Evolutionary conservation across 2,888 invertebrate species (phyloP).

Genomic region (Actias luna): DNA sequence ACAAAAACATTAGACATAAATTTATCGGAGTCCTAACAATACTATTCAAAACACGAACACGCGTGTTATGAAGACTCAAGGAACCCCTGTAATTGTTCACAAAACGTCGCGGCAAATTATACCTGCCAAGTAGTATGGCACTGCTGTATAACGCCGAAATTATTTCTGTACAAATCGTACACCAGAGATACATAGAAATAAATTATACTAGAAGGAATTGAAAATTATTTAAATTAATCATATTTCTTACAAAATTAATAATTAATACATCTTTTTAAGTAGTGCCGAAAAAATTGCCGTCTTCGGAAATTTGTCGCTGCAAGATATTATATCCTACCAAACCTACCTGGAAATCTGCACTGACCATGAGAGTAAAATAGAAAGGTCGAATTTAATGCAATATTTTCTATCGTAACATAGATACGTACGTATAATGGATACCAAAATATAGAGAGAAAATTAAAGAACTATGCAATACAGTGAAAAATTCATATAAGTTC

Average conservation of each 20-base stretch:
- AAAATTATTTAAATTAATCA: background rate
- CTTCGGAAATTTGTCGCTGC: no score
- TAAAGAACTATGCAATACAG: background rate
- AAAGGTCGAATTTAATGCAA: no score
- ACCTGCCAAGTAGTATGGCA: constrained; percentile 61
- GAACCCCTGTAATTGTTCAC: constrained; percentile 62
- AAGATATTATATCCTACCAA: no score
- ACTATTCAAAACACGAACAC: constrained; percentile 23
- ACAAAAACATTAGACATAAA: constrained; percentile 3
- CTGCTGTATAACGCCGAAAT: constrained; percentile 49
- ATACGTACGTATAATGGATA: no score
- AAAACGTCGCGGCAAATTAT: constrained; percentile 70
- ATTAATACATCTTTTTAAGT: background rate
- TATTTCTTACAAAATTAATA: background rate
- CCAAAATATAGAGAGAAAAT: background rate
- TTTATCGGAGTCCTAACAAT: constrained; percentile 19
- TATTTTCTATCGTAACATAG: no score
- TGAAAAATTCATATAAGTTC: background rate
- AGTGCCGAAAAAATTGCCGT: background rate
- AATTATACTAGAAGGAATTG: constrained; percentile 21
- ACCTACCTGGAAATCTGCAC: no score
- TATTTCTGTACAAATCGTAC: constrained; percentile 72
- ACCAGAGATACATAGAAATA: constrained; percentile 25
- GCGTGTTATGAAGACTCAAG: constrained; percentile 45
- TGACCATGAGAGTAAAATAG: no score